Evolutionary conservation across 1,140 invertebrate species (phyloP), one percentile per base, ranked within the genome.

Genomic region (Cataglyphis hispanica): DNA sequence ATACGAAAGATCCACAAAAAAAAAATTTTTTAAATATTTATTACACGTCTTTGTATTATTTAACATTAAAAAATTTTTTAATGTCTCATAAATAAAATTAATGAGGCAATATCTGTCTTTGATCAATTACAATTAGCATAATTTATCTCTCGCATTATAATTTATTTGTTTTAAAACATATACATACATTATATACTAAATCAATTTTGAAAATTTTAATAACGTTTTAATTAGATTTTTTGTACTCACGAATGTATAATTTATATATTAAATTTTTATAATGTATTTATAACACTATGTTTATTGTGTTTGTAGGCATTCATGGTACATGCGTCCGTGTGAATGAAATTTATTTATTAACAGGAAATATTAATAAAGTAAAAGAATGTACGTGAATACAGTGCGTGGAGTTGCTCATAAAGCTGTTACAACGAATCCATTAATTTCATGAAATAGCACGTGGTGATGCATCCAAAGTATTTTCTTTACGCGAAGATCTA

Each of bases 381-480:
- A 53, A 53, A 19, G 50, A 56, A n/a, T 56, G 5, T 56, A 46
- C 2, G 11, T 46, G 43, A 16, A 50, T 50, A 50, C 46, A 50
- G 5, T 22, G 53, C 2, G 1, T 58, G 19, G 13, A n/a, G 4
- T 58, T n/a, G n/a, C n/a, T 58, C 46, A 58, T 58, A 58, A 58
- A 58, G 8, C 2, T 60, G 22, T 4, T 25, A 22, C 22, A 58
- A 69, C 1, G n/a, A 10, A 25, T 70, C 43, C 67, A 70, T 70
- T 70, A 70, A 70, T 50, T 50, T 27, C 43, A 13, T 27, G 67
- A 70, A 70, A 70, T 19, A 46, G 25, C 66, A 69, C 37, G 66
- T 22, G 64, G 8, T n/a, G 40, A 10, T 58, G 31, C 31, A 70
- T 27, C 67, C 22, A 50, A 69, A 69, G 43, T 27, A 25, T 25